Evolutionary conservation across 2,888 invertebrate genomes (phyloP).

Genomic region (Andrena praecox): DNA sequence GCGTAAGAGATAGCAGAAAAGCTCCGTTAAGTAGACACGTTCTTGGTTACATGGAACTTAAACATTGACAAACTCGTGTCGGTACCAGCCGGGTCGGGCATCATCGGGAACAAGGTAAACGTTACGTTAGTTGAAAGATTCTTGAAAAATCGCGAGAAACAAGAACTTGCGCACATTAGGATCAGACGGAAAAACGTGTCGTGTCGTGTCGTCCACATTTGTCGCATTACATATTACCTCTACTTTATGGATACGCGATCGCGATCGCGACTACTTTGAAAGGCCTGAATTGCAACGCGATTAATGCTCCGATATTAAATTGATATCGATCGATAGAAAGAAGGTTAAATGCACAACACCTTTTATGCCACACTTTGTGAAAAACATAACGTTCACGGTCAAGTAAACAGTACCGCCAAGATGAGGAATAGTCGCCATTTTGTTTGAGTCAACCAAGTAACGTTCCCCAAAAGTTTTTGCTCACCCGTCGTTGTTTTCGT

Average conservation of each 20-base stretch:
- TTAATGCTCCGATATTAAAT: not conserved
- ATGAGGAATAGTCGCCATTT: slow-evolving; percentile 75
- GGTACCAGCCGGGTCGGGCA: not conserved
- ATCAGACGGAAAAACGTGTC: slow-evolving; percentile 8
- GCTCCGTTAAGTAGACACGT: slow-evolving; percentile 1
- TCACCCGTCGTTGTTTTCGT: slow-evolving; percentile 47
- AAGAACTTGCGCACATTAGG: no score
- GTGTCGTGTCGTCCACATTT: slow-evolving; percentile 17
- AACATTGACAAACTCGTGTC: not conserved
- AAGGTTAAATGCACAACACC: slow-evolving; percentile 33
- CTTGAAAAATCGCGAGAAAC: not conserved
- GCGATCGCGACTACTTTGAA: not conserved
- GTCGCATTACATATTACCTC: slow-evolving; percentile 26
- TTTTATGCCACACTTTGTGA: slow-evolving; percentile 41
- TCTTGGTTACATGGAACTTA: slow-evolving; percentile 2
- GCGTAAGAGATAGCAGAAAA: not conserved
- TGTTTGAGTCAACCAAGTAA: slow-evolving; percentile 73
- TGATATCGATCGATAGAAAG: slow-evolving; percentile 11
- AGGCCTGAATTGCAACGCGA: not conserved
- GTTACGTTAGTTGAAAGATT: not conserved
- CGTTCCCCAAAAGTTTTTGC: slow-evolving; percentile 41
- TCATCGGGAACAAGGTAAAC: not conserved
- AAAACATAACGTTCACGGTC: slow-evolving; percentile 55
- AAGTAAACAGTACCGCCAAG: slow-evolving; percentile 76
- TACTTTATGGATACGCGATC: not conserved